Percentiles rank a stretch among this genome's conserved stretches.
Evolutionary conservation across 2,797 vertebrate species (phyloP).

Genomic region (Adrianichthys oophorus): DNA sequence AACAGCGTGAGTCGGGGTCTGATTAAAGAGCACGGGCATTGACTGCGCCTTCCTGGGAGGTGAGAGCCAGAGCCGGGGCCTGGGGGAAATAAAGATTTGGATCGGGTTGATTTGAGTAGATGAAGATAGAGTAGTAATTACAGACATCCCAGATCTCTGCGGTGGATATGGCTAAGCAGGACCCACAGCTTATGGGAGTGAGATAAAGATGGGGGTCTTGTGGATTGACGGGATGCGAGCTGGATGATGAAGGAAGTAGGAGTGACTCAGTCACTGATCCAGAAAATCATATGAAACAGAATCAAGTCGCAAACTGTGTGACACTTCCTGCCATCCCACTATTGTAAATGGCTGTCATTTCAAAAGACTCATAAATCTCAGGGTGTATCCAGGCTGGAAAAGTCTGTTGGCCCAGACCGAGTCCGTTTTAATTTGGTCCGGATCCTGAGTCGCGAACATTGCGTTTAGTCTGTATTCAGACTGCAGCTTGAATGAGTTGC

Average conservation of each 20-base stretch:
- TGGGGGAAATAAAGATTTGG: slow-evolving; percentile 81
- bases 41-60: slow-evolving; percentile 77
- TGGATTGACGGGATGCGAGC: slow-evolving; percentile 56
- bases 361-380: slow-evolving; percentile 9
- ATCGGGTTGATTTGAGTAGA: slow-evolving; percentile 82
- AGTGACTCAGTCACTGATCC: slow-evolving; percentile 68
- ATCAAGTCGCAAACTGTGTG: slow-evolving; percentile 45
- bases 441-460: too few relatives aligned
- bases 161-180: slow-evolving; percentile 57
- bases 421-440: too few relatives aligned
- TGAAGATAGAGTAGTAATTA: slow-evolving; percentile 81
- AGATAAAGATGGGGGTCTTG: slow-evolving; percentile 65
- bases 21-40: slow-evolving; percentile 74
- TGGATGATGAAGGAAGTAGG: slow-evolving; percentile 67
- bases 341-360: slow-evolving; percentile 45
- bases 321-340: slow-evolving; percentile 33
- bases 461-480: too few relatives aligned
- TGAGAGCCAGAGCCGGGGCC: slow-evolving; percentile 67
- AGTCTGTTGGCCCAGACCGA: too few relatives aligned
- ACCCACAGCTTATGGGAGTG: slow-evolving; percentile 59
- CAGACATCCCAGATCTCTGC: slow-evolving; percentile 75
- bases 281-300: slow-evolving; percentile 64
- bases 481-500: too few relatives aligned
- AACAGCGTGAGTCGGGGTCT: slow-evolving; percentile 74
- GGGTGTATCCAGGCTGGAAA: too few relatives aligned